Conservation (phyloP, 2,888 invertebrate species). For the Ophion ellenae region DNA sequence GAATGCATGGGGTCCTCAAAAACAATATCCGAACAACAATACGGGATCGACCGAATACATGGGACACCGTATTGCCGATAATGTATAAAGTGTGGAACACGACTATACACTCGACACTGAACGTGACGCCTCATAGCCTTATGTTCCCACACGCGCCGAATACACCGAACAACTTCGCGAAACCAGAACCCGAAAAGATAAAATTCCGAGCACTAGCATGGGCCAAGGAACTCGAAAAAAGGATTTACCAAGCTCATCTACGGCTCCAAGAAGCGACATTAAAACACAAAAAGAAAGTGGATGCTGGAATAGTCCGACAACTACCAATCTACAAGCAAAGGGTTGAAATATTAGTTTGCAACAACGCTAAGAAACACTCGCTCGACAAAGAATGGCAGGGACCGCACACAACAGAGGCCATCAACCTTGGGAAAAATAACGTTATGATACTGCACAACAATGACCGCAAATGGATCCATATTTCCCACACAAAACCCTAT, state of each 20-base stretch:
- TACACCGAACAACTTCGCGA: conserved; percentile 33
- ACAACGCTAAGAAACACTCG: conserved; percentile 30
- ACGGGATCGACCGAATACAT: conserved; percentile 28
- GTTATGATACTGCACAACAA: no score
- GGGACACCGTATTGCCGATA: conserved; percentile 34
- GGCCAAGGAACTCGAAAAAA: conserved; percentile 28
- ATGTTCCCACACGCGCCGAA: no score
- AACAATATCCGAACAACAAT: conserved; percentile 33
- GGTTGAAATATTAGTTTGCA: conserved; percentile 24
- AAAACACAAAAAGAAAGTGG: conserved; percentile 34
- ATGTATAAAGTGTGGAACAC: conserved; percentile 45
- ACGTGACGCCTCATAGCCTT: conserved; percentile 22
- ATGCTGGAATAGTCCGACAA: conserved; percentile 27
- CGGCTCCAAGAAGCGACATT: conserved; percentile 34
- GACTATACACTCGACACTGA: conserved; percentile 24
- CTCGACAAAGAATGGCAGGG: conserved; percentile 37
- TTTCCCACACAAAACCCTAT: no score
- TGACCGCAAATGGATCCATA: no score
- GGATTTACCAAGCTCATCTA: conserved; percentile 30
- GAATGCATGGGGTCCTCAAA: conserved; percentile 44
- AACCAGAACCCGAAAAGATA: conserved; percentile 28
- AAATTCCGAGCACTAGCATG: conserved; percentile 23
- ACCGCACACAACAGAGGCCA: conserved; percentile 19
- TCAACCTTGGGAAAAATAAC: not conserved
- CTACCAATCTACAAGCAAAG: conserved; percentile 22